phyloP scores from a whole-genome alignment of 1,140 invertebrate genomes.

The Drosophila lacteicornis region DNA sequence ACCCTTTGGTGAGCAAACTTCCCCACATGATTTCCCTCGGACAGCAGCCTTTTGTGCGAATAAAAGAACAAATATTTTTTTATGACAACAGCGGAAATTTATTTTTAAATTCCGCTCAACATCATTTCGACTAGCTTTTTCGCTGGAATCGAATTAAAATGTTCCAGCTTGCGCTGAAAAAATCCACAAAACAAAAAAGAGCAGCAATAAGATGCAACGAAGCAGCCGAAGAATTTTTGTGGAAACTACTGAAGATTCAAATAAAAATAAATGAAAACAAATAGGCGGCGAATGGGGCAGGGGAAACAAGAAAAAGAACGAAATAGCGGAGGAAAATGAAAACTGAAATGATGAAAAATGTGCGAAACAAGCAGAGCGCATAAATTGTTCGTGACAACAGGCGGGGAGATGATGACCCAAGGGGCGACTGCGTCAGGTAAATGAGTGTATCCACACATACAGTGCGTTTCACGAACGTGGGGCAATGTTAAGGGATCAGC shows the following conservation, averaged over 20 bases:
- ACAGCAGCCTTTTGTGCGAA: conserved; percentile 26
- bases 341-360: conserved; percentile 64
- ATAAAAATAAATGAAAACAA: neutral
- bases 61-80: conserved; percentile 9
- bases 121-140: conserved; percentile 12
- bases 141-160: conserved; percentile 27
- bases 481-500: no score
- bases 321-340: conserved; percentile 32
- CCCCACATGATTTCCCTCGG: neutral
- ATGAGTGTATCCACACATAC: conserved; percentile 33
- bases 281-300: neutral
- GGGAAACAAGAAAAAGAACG: neutral
- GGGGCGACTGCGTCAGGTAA: conserved; percentile 61
- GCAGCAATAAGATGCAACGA: neutral
- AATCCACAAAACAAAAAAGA: conserved; percentile 3
- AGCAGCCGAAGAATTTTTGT: neutral
- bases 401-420: conserved; percentile 9
- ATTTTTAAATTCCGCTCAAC: conserved; percentile 31
- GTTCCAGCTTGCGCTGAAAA: conserved; percentile 3
- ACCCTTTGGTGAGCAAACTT: neutral
- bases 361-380: conserved; percentile 63
- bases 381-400: conserved; percentile 69
- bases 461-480: conserved; percentile 8
- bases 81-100: conserved; percentile 28
- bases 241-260: conserved; percentile 4